A percentile compares a stretch with the other conserved stretches of the same genome.
phyloP scores from a whole-genome alignment of 2,797 vertebrate genomes.

The Microctenopoma lineatum region DNA sequence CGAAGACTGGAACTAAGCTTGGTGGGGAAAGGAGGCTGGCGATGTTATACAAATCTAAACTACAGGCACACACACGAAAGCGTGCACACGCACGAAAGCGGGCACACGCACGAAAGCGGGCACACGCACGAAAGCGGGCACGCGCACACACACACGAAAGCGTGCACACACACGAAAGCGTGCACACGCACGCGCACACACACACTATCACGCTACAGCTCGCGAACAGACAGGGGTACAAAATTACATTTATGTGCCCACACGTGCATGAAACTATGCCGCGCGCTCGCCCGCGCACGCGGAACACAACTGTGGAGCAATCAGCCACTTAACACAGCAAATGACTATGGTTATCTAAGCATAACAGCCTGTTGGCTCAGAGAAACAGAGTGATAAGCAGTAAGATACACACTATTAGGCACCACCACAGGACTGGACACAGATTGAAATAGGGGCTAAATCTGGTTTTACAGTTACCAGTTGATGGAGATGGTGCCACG shows the following conservation, averaged over 20 bases:
- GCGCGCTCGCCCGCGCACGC: constrained; percentile 22
- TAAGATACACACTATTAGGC: constrained; percentile 71
- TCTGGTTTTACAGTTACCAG: constrained; percentile 68
- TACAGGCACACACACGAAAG: neutral
- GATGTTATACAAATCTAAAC: constrained; percentile 33
- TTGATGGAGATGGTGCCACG: constrained; percentile 46
- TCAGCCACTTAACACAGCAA: constrained; percentile 75
- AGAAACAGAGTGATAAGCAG: constrained; percentile 67
- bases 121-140: no score
- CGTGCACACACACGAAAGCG: no score
- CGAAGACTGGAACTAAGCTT: constrained; percentile 52
- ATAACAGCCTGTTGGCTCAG: constrained; percentile 74
- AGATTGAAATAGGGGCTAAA: constrained; percentile 51
- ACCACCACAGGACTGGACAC: constrained; percentile 53
- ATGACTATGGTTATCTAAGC: constrained; percentile 79
- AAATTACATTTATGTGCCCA: constrained; percentile 47
- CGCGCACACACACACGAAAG: constrained; percentile 10
- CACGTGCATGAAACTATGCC: constrained; percentile 48
- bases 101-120: no score
- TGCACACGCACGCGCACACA: constrained; percentile 6
- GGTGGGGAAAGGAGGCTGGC: constrained; percentile 23
- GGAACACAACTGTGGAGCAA: constrained; percentile 56
- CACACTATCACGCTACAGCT: constrained; percentile 1
- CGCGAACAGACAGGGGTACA: constrained; percentile 20
- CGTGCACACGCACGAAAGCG: neutral